Percentiles rank a stretch among this genome's conserved stretches.
Evolutionary conservation across 2,113 vertebrate species (phyloP).

Genomic region (Periophthalmodon schlosseri): DNA sequence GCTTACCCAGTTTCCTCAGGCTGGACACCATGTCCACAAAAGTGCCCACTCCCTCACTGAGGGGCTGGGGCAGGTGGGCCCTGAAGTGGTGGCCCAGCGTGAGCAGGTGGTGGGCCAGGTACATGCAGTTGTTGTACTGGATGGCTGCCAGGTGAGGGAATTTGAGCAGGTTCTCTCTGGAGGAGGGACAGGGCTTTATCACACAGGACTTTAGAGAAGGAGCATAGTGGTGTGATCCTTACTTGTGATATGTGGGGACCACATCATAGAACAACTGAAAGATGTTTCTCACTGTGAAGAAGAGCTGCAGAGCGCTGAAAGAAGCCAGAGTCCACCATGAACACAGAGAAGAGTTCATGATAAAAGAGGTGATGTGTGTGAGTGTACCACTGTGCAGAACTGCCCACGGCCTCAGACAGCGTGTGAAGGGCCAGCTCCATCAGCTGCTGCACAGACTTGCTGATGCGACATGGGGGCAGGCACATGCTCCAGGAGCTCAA

Average conservation of each 20-base stretch:
- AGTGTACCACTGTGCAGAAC: constrained; percentile 87
- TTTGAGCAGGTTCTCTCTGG: constrained; percentile 92
- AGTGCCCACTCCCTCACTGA: constrained; percentile 81
- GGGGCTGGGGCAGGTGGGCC: constrained; percentile 74
- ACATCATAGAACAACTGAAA: constrained; percentile 97
- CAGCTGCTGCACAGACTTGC: constrained; percentile 88
- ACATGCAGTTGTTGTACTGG: constrained; percentile 99
- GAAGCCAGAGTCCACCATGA: constrained; percentile 3
- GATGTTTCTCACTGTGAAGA: constrained; percentile 92
- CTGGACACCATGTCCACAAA: constrained; percentile 95
- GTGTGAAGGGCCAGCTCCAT: constrained; percentile 90
- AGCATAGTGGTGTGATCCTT: constrained; percentile 49
- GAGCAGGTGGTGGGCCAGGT: constrained; percentile 91
- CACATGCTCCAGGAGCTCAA: constrained; percentile 82
- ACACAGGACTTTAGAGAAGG: accelerated
- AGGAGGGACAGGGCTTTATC: neutral
- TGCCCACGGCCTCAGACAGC: constrained; percentile 85
- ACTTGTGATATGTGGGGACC: constrained; percentile 96
- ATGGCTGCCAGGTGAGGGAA: constrained; percentile 95
- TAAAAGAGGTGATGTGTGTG: neutral
- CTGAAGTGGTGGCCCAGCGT: constrained; percentile 93
- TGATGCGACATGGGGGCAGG: constrained; percentile 89
- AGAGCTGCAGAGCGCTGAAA: constrained; percentile 88
- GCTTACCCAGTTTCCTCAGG: constrained; percentile 89
- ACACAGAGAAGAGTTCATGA: neutral